A percentile compares a stretch with the other conserved stretches of the same genome.
Evolutionary conservation across 1,140 invertebrate genomes (phyloP).

Genomic region (Cryptotermes secundus): DNA sequence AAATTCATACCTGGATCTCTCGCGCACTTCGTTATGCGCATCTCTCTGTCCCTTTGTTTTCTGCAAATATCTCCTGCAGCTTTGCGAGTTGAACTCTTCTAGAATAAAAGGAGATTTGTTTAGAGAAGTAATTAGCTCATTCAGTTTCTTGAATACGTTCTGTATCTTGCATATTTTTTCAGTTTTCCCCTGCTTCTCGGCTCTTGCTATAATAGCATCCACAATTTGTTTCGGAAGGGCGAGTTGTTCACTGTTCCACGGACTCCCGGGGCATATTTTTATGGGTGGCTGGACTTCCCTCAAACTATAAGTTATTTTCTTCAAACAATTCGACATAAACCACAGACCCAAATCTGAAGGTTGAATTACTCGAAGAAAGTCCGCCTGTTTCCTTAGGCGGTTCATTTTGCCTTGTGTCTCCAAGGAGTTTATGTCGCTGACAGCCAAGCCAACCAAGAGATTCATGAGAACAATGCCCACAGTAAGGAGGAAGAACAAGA

Average conservation of each 20-base stretch:
- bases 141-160: background rate
- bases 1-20: background rate
- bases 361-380: conserved; percentile 23
- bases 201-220: background rate
- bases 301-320: background rate
- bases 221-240: background rate
- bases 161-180: background rate
- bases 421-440: conserved; percentile 61
- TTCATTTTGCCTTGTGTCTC: conserved; percentile 52
- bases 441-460: conserved; percentile 61
- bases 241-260: background rate
- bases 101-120: background rate
- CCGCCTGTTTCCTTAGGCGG: conserved; percentile 25
- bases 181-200: too few species aligned
- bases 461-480: conserved; percentile 65
- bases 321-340: background rate
- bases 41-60: too few species aligned
- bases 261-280: background rate
- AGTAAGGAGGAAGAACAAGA: conserved; percentile 59
- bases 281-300: background rate
- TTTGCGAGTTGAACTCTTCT: too few species aligned
- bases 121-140: background rate
- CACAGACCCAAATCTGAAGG: background rate
- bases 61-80: too few species aligned
- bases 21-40: too few species aligned